Percentiles rank a stretch among this genome's conserved stretches.
phyloP scores from a whole-genome alignment of 2,113 vertebrate genomes.

The Peromyscus leucopus region DNA sequence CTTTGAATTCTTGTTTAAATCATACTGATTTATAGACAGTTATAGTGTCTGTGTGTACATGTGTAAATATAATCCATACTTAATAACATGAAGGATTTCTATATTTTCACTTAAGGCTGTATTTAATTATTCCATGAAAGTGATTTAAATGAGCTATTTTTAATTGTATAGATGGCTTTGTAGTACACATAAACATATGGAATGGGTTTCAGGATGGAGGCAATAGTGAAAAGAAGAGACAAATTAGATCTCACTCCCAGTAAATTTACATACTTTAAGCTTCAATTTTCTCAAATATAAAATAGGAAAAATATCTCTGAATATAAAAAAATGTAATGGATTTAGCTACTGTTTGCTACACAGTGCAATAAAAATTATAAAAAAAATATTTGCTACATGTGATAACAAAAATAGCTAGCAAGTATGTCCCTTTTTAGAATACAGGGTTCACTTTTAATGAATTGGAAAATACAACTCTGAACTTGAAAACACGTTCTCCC shows the following conservation, averaged over 20 bases:
- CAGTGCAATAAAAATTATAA: not conserved
- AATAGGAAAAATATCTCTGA: not conserved
- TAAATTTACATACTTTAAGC: not conserved
- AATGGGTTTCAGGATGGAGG: constrained; percentile 20
- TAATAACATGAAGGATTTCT: not conserved
- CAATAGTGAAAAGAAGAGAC: not conserved
- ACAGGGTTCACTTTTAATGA: not conserved
- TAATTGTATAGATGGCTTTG: not conserved
- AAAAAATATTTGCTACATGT: not conserved
- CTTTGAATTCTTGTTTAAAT: not conserved
- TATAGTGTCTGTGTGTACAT: not conserved
- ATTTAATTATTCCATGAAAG: not conserved
- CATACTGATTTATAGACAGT: not conserved
- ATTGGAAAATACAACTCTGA: constrained; percentile 1
- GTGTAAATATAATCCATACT: not conserved
- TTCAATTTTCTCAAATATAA: constrained; percentile 23
- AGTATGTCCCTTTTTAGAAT: not conserved
- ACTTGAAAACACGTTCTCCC: not conserved
- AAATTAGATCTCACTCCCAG: not conserved
- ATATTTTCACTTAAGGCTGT: constrained; percentile 33
- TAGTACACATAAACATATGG: not conserved
- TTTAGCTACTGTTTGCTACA: not conserved
- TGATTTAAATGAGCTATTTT: constrained; percentile 34
- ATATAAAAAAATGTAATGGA: not conserved
- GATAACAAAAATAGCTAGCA: not conserved